Percentiles rank a stretch among this genome's conserved stretches.
Conservation (phyloP, 1,140 invertebrate genomes). For the Arctopsyche grandis region DNA sequence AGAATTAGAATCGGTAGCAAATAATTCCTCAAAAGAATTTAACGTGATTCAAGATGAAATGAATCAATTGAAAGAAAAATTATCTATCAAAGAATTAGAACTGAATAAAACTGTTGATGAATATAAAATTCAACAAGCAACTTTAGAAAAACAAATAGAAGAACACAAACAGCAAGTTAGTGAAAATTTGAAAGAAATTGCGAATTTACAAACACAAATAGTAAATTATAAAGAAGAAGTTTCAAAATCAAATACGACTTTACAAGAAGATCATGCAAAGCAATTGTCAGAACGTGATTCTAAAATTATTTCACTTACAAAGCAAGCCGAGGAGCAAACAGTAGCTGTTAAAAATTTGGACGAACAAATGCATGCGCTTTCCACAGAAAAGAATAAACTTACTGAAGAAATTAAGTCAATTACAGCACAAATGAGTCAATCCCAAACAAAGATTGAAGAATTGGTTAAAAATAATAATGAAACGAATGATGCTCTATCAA, state of each 20-base stretch:
- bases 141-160: constrained; percentile 63
- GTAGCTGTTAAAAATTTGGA: constrained; percentile 64
- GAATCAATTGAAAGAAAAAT: constrained; percentile 60
- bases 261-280: constrained; percentile 64
- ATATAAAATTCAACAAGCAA: constrained; percentile 62
- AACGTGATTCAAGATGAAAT: constrained; percentile 62
- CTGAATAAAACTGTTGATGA: constrained; percentile 55
- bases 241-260: constrained; percentile 58
- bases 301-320: constrained; percentile 62
- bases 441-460: constrained; percentile 60
- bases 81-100: constrained; percentile 51
- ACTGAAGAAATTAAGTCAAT: constrained; percentile 61
- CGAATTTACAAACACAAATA: constrained; percentile 46
- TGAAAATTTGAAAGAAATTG: constrained; percentile 53
- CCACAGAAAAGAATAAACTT: constrained; percentile 60
- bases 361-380: constrained; percentile 60
- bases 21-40: constrained; percentile 61
- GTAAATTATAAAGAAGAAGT: constrained; percentile 52
- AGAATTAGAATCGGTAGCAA: constrained; percentile 63
- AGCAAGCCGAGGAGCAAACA: constrained; percentile 65
- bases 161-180: constrained; percentile 61
- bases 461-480: constrained; percentile 50
- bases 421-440: constrained; percentile 59
- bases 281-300: constrained; percentile 63
- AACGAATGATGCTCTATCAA: constrained; percentile 40